A percentile compares a stretch with the other conserved stretches of the same genome.
Conservation (phyloP, 2,113 vertebrate genomes). For the Rhynchomys soricoides region DNA sequence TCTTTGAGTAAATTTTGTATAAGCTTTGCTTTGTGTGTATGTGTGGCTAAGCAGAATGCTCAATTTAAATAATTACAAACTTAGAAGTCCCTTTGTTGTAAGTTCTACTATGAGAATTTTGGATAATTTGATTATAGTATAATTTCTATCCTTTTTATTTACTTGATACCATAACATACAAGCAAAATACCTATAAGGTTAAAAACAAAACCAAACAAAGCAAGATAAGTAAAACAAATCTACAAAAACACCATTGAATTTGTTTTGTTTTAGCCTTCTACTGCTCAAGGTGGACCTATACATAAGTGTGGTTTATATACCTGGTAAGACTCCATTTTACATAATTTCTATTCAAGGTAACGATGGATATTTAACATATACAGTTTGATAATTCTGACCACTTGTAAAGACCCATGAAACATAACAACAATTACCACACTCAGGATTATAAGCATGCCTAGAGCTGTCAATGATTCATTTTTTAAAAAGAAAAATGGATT, state of each 20-base stretch:
- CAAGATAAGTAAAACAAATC: not conserved
- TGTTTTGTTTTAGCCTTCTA: not conserved
- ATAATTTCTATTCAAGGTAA: not conserved
- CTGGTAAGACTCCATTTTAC: not conserved
- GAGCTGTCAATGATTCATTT: no score
- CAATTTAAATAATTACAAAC: constrained; percentile 10
- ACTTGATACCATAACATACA: not conserved
- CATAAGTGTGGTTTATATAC: not conserved
- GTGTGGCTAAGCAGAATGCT: not conserved
- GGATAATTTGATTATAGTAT: not conserved
- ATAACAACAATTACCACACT: not conserved
- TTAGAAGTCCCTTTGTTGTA: not conserved
- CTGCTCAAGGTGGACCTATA: not conserved
- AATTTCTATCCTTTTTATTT: not conserved
- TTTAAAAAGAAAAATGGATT: no score
- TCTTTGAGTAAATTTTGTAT: not conserved
- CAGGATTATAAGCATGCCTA: not conserved
- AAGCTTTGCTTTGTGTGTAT: not conserved
- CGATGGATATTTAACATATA: not conserved
- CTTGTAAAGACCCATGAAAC: not conserved
- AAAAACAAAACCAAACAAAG: not conserved
- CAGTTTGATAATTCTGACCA: not conserved
- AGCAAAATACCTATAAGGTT: not conserved
- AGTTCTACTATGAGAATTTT: not conserved
- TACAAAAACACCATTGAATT: not conserved